phyloP scores from a whole-genome alignment of 2,888 invertebrate genomes.

The Metallyticus violacea region DNA sequence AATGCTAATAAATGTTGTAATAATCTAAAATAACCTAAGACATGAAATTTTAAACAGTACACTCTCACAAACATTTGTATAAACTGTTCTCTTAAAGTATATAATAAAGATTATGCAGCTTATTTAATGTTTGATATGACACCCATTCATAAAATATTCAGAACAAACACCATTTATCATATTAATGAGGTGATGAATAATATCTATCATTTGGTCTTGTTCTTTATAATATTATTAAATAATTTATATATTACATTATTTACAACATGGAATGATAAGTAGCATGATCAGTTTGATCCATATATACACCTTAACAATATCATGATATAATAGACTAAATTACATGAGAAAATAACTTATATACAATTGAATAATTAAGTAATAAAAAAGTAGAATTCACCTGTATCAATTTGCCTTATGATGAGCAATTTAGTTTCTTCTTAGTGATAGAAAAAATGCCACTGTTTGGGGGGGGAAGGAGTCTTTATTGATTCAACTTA shows the following conservation, averaged over 20 bases:
- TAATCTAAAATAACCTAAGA: no score
- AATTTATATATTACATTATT: neutral
- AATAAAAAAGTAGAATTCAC: neutral
- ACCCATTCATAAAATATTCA: neutral
- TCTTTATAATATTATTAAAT: neutral
- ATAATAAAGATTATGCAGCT: no score
- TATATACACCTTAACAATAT: neutral
- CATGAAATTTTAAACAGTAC: no score
- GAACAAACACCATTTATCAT: neutral
- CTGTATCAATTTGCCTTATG: neutral
- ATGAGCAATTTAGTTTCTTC: no score
- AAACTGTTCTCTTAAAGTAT: no score
- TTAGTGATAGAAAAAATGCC: no score
- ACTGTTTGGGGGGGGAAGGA: no score
- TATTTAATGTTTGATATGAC: neutral
- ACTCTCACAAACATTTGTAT: no score
- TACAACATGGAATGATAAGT: neutral
- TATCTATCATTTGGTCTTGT: neutral
- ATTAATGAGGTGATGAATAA: neutral
- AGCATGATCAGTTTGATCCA: neutral
- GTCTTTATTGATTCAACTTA: no score
- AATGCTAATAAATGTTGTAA: no score
- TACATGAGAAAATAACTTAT: neutral
- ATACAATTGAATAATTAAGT: neutral
- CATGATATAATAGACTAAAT: neutral